A percentile compares a stretch with the other conserved stretches of the same genome.
These are phyloP conservation scores for Hypomecis atomaria DNA, from an alignment of 2,888 invertebrate genomes.

Conservation along the genomic window DNA sequence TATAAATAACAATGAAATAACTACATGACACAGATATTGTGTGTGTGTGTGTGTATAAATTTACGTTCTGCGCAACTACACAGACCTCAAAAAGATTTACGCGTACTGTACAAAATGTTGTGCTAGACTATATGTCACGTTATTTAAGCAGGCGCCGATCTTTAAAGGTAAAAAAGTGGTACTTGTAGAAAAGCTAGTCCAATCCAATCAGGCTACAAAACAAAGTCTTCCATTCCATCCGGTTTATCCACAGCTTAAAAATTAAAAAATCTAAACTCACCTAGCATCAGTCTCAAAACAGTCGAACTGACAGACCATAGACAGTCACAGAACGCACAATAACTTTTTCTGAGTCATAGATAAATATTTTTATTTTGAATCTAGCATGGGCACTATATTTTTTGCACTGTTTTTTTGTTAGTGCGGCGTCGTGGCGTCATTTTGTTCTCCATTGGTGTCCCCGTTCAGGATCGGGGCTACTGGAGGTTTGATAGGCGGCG, in stretches of 20 bases:
- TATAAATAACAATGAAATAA: too few species aligned
- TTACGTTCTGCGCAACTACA: too few species aligned
- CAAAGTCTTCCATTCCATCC: background rate
- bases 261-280: conserved; percentile 65
- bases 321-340: conserved; percentile 45
- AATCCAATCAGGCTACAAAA: conserved; percentile 8
- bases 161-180: conserved; percentile 1
- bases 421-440: conserved; percentile 54
- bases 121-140: too few species aligned
- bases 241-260: conserved; percentile 50
- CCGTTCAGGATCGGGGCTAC: conserved; percentile 70
- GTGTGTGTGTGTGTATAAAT: too few species aligned
- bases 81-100: too few species aligned
- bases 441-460: conserved; percentile 67
- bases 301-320: conserved; percentile 50
- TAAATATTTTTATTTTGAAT: conserved; percentile 41
- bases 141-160: too few species aligned
- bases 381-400: conserved; percentile 43
- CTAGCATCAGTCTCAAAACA: conserved; percentile 76
- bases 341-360: conserved; percentile 41
- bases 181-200: conserved; percentile 14
- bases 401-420: conserved; percentile 42
- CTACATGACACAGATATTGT: too few species aligned
- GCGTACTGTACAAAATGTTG: too few species aligned
- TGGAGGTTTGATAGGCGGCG: conserved; percentile 71